Percentiles rank a stretch among this genome's conserved stretches.
phyloP scores from a whole-genome alignment of 2,113 vertebrate species.

The Cathartes aura region DNA sequence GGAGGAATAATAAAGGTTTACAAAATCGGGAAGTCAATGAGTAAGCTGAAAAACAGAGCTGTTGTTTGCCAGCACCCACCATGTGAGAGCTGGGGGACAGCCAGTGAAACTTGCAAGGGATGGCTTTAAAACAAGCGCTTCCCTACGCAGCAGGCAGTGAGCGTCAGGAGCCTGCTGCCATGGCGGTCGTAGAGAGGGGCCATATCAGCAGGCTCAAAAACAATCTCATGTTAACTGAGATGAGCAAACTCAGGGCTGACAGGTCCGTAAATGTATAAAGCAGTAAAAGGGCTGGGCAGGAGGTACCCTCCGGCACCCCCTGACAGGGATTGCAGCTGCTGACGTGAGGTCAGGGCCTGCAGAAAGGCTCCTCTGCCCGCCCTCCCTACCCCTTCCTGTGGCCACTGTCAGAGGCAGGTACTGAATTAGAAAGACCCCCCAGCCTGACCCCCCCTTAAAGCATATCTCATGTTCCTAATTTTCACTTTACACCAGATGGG shows the following conservation, averaged over 20 bases:
- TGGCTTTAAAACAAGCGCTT: not conserved
- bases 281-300: not conserved
- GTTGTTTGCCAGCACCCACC: not conserved
- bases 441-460: not conserved
- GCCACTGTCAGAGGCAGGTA: not conserved
- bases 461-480: not conserved
- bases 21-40: not conserved
- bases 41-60: not conserved
- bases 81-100: not conserved
- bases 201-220: accelerated
- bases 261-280: not conserved
- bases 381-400: not conserved
- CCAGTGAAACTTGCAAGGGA: not conserved
- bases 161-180: not conserved
- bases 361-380: not conserved
- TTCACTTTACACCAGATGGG: not conserved
- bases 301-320: accelerated
- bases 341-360: not conserved
- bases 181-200: accelerated
- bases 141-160: not conserved
- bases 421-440: not conserved
- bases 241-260: accelerated
- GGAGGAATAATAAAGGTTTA: not conserved
- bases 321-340: not conserved
- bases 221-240: not conserved